Evolutionary conservation across 2,888 invertebrate species (phyloP).

Genomic region (Scaptomyza tumidula): DNA sequence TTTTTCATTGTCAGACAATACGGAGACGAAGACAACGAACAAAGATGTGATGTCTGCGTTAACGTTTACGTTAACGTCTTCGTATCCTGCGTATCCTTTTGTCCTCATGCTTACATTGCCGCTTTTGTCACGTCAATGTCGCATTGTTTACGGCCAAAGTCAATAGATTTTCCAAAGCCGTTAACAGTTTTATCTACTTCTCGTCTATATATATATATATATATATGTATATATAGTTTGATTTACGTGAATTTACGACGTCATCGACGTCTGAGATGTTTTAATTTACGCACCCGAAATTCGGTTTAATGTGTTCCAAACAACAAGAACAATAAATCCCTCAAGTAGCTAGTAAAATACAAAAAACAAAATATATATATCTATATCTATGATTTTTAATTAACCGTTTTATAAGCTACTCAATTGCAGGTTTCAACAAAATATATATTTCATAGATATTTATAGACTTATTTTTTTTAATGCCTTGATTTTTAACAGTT

Average conservation of each 20-base stretch:
- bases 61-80: conserved; percentile 13
- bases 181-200: conserved; percentile 59
- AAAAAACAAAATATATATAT: too few relatives aligned
- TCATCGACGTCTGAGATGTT: conserved; percentile 62
- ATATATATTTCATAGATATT: background rate
- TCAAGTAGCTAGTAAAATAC: conserved; percentile 22
- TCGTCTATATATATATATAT: too few relatives aligned
- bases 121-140: conserved; percentile 63
- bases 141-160: conserved; percentile 64
- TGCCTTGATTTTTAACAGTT: conserved; percentile 27
- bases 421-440: background rate
- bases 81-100: conserved; percentile 26
- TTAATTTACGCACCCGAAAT: conserved; percentile 54
- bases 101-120: conserved; percentile 46
- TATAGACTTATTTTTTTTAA: background rate
- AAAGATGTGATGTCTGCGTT: conserved; percentile 39
- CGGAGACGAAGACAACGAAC: conserved; percentile 60
- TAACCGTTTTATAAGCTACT: conserved; percentile 1
- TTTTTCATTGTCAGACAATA: conserved; percentile 65
- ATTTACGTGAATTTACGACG: conserved; percentile 66
- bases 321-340: conserved; percentile 10
- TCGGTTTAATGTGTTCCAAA: conserved; percentile 15
- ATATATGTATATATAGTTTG: conserved; percentile 33
- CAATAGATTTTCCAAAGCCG: conserved; percentile 67
- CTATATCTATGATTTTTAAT: background rate